Base-by-base conservation (phyloP, 2,797 vertebrate genomes). In the Vipera ursinii region DNA sequence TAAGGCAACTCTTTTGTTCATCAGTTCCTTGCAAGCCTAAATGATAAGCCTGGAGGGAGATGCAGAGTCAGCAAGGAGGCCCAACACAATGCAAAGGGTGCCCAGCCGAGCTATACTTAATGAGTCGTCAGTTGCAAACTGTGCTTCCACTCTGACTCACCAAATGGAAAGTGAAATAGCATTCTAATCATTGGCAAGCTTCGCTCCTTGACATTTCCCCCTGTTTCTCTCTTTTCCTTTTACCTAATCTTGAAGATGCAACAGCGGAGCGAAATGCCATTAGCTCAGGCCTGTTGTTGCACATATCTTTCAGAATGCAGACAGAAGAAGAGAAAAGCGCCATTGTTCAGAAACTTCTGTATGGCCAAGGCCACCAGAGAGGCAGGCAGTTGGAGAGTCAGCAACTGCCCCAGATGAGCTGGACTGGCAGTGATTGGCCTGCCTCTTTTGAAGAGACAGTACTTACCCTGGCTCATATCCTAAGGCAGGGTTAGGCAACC, bases 41-140 rank as follows among this genome's bases (percentile, higher is more conserved):
- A 93, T 53, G 24, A 17, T 6, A 92, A 55, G 78, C 87, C 85
- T 56, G 1, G 32, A 57, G 90, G 92, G 85, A 7, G 26, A 89
- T 89, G 61, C 0, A 1, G 93, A 92, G 88, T 65, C 88, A 88
- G 91, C 90, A 10, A 73, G 3, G 0, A 59, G 44, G 48, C 87
- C 90, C 32, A 65, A 6, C 63, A 48, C 69, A 28, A 9, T 22
- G 38, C 24, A 91, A 28, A 14, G 86, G 88, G 63, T 69, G 92
- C 61, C 48, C 92, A 1, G 0, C 8, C 13, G 73, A 90, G 56
- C 88, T 60, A 82, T 88, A 92, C 24, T 57, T 90, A 94, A 22
- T 82, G 63, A 89, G 48, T 93, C 85, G 57, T n/a, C 24, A 28
- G 8, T 89, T 91, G n/a, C 89, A 95, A 90, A 91, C 32, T 53